phyloP scores from a whole-genome alignment of 2,113 vertebrate genomes.

The Plecturocebus donacophilus region DNA sequence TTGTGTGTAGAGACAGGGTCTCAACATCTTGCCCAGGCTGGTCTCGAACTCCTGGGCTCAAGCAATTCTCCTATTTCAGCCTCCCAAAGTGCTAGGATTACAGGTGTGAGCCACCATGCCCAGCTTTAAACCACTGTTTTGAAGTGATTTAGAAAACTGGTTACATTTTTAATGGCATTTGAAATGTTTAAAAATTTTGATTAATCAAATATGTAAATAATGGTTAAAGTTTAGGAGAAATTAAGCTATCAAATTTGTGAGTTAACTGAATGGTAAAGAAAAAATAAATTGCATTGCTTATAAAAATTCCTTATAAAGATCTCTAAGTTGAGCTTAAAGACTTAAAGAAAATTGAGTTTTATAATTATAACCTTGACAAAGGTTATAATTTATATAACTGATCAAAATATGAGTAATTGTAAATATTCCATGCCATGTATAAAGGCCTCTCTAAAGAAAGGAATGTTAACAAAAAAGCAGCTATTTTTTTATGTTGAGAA shows the following conservation, averaged over 20 bases:
- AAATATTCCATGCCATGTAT: background rate
- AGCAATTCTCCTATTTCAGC: too few species aligned
- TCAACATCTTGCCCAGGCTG: too few species aligned
- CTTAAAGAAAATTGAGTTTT: background rate
- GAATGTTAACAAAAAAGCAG: rapidly evolving
- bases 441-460: background rate
- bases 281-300: background rate
- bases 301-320: background rate
- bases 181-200: background rate
- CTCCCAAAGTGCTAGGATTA: too few species aligned
- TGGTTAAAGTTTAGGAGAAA: background rate
- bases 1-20: too few species aligned
- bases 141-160: background rate
- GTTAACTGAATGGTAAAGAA: background rate
- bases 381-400: too few species aligned
- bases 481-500: rapidly evolving
- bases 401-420: background rate
- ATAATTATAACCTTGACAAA: too few species aligned
- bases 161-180: too few species aligned
- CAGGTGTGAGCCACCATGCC: too few species aligned
- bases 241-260: background rate
- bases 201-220: background rate
- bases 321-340: background rate
- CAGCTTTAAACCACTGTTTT: too few species aligned
- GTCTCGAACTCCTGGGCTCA: too few species aligned